Percentiles rank a stretch among this genome's conserved stretches.
Conservation (phyloP, 2,888 invertebrate genomes). For the Aspidapion aeneum region DNA sequence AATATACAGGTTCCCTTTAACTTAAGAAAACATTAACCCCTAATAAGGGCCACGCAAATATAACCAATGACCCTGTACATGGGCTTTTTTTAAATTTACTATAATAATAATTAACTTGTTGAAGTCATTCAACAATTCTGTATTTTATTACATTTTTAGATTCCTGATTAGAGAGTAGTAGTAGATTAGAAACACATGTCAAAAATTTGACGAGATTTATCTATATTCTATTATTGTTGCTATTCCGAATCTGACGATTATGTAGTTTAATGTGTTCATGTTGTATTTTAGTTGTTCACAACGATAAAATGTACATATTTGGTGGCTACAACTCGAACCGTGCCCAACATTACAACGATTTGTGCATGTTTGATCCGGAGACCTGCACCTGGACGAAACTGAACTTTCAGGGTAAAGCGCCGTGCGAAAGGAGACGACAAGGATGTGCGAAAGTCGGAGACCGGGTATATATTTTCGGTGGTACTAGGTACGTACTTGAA, state of each 20-base stretch:
- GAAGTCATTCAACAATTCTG: no score
- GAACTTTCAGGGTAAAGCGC: constrained; percentile 56
- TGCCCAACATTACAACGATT: constrained; percentile 79
- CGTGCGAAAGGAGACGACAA: constrained; percentile 68
- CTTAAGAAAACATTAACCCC: no score
- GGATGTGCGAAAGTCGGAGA: constrained; percentile 73
- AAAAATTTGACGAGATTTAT: no score
- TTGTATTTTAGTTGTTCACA: constrained; percentile 66
- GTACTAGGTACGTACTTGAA: constrained; percentile 66
- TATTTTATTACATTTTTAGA: no score
- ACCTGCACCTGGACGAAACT: constrained; percentile 60
- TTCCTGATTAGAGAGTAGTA: no score
- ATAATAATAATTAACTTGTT: no score
- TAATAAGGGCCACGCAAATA: no score
- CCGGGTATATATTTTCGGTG: constrained; percentile 82
- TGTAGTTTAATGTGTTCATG: not conserved
- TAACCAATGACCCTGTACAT: no score
- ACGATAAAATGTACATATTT: constrained; percentile 79
- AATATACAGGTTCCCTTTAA: no score
- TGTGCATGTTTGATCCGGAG: constrained; percentile 68
- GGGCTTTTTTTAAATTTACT: no score
- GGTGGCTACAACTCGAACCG: constrained; percentile 82
- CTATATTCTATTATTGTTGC: no score
- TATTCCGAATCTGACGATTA: not conserved
- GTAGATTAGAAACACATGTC: no score